Evolutionary conservation across 2,888 invertebrate genomes (phyloP).

Genomic region (Eumerus sabulonum): DNA sequence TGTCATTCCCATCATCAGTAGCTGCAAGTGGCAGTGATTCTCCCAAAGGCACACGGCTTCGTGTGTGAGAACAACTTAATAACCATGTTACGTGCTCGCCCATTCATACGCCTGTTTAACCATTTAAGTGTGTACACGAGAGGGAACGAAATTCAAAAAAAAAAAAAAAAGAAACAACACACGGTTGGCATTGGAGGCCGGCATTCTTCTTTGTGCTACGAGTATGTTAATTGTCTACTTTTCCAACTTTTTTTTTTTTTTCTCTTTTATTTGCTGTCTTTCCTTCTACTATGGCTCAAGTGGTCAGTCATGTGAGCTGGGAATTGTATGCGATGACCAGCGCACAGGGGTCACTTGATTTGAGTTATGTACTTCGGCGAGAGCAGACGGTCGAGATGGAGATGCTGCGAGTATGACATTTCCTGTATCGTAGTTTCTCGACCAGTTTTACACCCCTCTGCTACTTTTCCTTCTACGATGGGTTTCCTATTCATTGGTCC

Average conservation of each 20-base stretch:
- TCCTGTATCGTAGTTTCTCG: slow-evolving; percentile 59
- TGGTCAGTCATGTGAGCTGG: slow-evolving; percentile 13
- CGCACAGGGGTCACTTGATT: slow-evolving; percentile 35
- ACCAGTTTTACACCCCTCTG: slow-evolving; percentile 10
- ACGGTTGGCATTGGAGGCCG: slow-evolving; percentile 26
- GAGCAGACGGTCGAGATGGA: slow-evolving; percentile 4
- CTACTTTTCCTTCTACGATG: slow-evolving; percentile 31
- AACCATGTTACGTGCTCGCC: slow-evolving; percentile 63
- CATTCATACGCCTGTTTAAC: slow-evolving; percentile 64
- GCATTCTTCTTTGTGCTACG: slow-evolving; percentile 48
- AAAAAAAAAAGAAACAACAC: slow-evolving; percentile 22
- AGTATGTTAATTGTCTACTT: slow-evolving; percentile 58
- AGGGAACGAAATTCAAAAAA: not conserved
- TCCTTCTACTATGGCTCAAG: slow-evolving; percentile 1
- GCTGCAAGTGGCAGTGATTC: not conserved
- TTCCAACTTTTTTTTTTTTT: slow-evolving; percentile 16
- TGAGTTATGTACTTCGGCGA: slow-evolving; percentile 37
- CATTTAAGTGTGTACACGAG: slow-evolving; percentile 51
- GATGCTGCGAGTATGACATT: slow-evolving; percentile 28
- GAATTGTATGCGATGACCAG: slow-evolving; percentile 30
- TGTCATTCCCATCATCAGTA: too few species aligned
- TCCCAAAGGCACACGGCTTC: slow-evolving; percentile 8
- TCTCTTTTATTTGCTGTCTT: not conserved
- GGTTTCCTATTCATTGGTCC: too few species aligned
- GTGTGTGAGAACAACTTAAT: slow-evolving; percentile 67